Conservation (phyloP, 2,888 invertebrate genomes). For the Eristalinus sepulchralis region DNA sequence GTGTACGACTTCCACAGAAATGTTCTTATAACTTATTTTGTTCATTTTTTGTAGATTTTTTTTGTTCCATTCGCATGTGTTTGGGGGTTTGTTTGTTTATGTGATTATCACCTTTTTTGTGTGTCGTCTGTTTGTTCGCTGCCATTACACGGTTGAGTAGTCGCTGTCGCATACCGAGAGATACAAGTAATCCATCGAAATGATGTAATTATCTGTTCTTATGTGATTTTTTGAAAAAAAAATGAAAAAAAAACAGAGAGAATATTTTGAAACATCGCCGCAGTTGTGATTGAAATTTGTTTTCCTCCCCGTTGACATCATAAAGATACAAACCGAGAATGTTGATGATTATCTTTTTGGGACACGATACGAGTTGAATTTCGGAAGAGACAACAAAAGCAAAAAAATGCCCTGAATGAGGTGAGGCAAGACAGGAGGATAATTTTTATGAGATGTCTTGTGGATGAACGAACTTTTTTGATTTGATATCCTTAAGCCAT, state of each 20-base stretch:
- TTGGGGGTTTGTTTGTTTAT: conserved; percentile 7
- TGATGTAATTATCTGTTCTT: conserved; percentile 28
- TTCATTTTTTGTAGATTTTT: conserved; percentile 13
- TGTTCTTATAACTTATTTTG: background rate
- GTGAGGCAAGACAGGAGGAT: background rate
- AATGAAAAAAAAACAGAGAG: background rate
- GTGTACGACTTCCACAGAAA: background rate
- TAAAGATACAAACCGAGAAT: background rate
- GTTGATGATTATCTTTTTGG: conserved; percentile 1
- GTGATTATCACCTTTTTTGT: conserved; percentile 17
- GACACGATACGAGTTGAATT: background rate
- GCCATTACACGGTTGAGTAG: conserved; percentile 9
- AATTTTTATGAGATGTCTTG: background rate
- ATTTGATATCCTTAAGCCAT: background rate
- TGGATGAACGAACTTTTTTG: conserved; percentile 28
- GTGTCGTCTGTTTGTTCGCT: conserved; percentile 4
- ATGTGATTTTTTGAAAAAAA: background rate
- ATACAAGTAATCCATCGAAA: conserved; percentile 37
- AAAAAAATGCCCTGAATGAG: background rate
- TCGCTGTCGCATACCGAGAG: background rate
- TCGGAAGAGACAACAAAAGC: background rate
- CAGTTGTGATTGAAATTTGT: background rate
- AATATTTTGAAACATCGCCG: background rate
- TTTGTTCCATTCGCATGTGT: background rate
- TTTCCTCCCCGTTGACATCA: background rate